Percentiles rank a stretch among this genome's conserved stretches.
phyloP scores from a whole-genome alignment of 2,888 invertebrate species.

The Lathronympha strigana region DNA sequence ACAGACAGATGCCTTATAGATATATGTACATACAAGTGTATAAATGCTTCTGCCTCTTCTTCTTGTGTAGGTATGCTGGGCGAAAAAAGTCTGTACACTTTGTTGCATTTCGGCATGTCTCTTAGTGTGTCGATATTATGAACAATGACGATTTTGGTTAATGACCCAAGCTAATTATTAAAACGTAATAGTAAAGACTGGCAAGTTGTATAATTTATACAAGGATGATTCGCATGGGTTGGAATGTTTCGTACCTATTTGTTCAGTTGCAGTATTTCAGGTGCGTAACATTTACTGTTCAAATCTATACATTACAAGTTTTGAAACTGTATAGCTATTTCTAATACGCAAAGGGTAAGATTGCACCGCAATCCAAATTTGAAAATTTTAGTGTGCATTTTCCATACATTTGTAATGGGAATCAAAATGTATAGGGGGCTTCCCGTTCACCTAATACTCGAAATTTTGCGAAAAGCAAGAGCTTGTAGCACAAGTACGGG shows the following conservation, averaged over 20 bases:
- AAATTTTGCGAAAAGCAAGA: no score
- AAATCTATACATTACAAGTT: conserved; percentile 13
- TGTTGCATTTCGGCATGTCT: not conserved
- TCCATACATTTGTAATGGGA: no score
- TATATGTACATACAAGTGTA: no score
- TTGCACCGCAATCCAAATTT: not conserved
- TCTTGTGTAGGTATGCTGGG: no score
- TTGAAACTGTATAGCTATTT: not conserved
- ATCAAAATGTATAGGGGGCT: no score
- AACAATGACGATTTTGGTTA: not conserved
- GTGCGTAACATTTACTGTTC: conserved; percentile 24
- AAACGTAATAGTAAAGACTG: not conserved
- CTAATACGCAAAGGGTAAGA: no score
- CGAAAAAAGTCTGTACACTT: no score
- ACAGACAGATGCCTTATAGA: no score
- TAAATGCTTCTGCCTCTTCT: no score
- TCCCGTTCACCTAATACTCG: no score
- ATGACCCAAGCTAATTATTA: conserved; percentile 4
- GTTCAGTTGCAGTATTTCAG: conserved; percentile 41
- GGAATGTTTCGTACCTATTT: conserved; percentile 42
- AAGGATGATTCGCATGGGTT: conserved; percentile 32
- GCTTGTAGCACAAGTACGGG: no score
- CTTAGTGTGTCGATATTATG: not conserved
- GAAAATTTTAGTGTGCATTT: no score
- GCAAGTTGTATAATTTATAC: not conserved